Evolutionary conservation across 2,888 invertebrate genomes (phyloP).

Genomic region (Lissocephala sabroskyi): DNA sequence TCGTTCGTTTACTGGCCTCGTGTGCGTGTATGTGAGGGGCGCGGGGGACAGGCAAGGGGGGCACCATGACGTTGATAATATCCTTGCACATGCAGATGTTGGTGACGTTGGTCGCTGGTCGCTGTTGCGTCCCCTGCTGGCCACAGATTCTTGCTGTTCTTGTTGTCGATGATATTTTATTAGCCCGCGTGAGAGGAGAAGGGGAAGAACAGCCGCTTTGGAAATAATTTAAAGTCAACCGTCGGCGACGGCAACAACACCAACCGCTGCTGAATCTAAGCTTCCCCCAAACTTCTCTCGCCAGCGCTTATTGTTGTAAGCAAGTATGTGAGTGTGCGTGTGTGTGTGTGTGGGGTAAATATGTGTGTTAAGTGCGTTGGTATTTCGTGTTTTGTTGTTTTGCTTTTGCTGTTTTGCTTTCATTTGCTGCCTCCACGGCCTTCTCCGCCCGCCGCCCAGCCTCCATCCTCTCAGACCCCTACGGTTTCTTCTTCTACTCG

Average conservation of each 20-base stretch:
- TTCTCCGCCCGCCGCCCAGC: too few species aligned
- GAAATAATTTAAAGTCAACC: too few species aligned
- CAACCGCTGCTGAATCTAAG: constrained; percentile 1
- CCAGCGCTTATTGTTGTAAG: constrained; percentile 1
- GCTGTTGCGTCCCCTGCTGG: neutral
- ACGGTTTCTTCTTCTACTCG: too few species aligned
- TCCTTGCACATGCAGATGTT: constrained; percentile 67
- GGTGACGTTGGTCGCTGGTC: constrained; percentile 44
- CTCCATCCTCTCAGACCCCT: too few species aligned
- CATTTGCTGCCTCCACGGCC: too few species aligned
- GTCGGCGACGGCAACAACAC: constrained; percentile 2
- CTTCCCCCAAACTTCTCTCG: neutral
- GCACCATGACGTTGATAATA: constrained; percentile 69
- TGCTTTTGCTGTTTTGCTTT: constrained; percentile 11
- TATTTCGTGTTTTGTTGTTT: constrained; percentile 36
- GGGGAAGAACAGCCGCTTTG: neutral
- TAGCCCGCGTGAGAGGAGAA: too few species aligned
- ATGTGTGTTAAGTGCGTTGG: constrained; percentile 65
- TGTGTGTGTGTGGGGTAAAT: constrained; percentile 25
- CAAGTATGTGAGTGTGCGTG: neutral
- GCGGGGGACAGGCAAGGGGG: too few species aligned
- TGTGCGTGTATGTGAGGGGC: constrained; percentile 14
- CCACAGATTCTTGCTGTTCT: neutral
- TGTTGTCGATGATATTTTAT: neutral
- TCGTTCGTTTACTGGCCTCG: constrained; percentile 7